Evolutionary conservation across 2,888 invertebrate genomes (phyloP), one percentile per base, ranked within the genome.

Genomic region (Drosophila bunnanda): DNA sequence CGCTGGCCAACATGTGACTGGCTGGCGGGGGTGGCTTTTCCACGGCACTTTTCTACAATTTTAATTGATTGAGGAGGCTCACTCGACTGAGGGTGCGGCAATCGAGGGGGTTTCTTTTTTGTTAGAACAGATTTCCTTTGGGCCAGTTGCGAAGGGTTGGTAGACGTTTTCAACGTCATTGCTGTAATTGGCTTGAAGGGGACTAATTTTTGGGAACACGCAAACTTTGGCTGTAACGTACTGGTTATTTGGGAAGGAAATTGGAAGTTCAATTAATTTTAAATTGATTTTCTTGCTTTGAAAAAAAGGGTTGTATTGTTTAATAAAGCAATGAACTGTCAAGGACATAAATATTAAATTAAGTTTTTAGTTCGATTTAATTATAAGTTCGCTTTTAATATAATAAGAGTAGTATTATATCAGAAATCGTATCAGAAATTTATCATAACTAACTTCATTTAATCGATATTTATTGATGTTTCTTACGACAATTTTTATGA

Each of bases 1-100:
- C 64, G 36, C 12, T 68, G 52, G 67, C 67, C 67, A 67, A 67
- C 65, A 57, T 57, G 28, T 43, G 67, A 50, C 30, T 34, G 34
- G 34, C n/a, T 25, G 13, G 28, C 34, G 7, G 52, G 65, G 66
- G 57, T 67, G 70, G 70, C 66, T 70, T 70, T 56, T 34, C 39
- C 15, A 41, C 32, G 39, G 41, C 46, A 13, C 50, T 50, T 50
- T 50, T 50, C 50, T 50, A 38, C 15, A 53, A 10, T 38, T 44
- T 67, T 70, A 67, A 67, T 67, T 70, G 67, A 67, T 67, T 67
- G 71, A 39, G 58, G 39, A 69, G 69, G 68, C 30, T n/a, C 34
- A 32, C 25, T 41, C 4, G 15, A 61, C 60, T 58, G 53, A 54
- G 72, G 68, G 48, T 72, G 56, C 34, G 52, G 66, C 36, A 55